phyloP scores from a whole-genome alignment of 1,140 invertebrate species.

The Catajapyx aquilonaris region DNA sequence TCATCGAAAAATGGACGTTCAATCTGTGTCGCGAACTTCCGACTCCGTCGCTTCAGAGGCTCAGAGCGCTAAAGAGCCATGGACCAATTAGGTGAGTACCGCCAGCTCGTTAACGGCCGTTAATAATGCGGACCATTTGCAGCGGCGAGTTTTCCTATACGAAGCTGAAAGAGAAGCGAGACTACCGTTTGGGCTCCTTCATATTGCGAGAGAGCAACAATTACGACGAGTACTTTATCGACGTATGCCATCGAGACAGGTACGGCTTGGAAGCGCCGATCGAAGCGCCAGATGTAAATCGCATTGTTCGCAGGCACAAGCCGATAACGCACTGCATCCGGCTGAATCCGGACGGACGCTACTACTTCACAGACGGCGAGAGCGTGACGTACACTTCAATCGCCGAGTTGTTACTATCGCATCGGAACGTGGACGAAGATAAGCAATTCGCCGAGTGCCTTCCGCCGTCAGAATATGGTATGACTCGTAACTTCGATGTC shows the following conservation, averaged over 20 bases:
- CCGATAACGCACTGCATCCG: slow-evolving; percentile 46
- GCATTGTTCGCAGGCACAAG: slow-evolving; percentile 27
- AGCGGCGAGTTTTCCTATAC: slow-evolving; percentile 60
- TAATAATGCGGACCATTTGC: slow-evolving; percentile 18
- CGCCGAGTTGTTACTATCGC: slow-evolving; percentile 32
- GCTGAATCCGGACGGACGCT: slow-evolving; percentile 22
- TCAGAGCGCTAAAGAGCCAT: slow-evolving; percentile 60
- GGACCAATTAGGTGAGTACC: slow-evolving; percentile 55
- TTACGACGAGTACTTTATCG: slow-evolving; percentile 56
- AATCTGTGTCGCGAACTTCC: slow-evolving; percentile 59
- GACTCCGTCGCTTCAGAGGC: slow-evolving; percentile 47
- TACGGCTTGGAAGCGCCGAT: slow-evolving; percentile 15
- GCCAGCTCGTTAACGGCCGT: slow-evolving; percentile 1
- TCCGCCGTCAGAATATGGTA: slow-evolving; percentile 64
- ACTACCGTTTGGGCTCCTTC: slow-evolving; percentile 49
- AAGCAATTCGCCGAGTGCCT: slow-evolving; percentile 48
- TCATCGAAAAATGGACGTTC: slow-evolving; percentile 72
- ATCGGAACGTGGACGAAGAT: slow-evolving; percentile 30
- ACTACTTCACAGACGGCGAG: slow-evolving; percentile 25
- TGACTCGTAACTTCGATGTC: too few species aligned
- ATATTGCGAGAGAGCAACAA: slow-evolving; percentile 55
- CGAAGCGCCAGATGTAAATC: too few species aligned
- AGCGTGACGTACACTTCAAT: slow-evolving; percentile 33
- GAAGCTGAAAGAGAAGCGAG: slow-evolving; percentile 55
- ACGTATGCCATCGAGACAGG: slow-evolving; percentile 49